These are phyloP conservation scores for Chydorus sphaericus DNA, from an alignment of 2,888 invertebrate genomes.

Conservation along the genomic window DNA sequence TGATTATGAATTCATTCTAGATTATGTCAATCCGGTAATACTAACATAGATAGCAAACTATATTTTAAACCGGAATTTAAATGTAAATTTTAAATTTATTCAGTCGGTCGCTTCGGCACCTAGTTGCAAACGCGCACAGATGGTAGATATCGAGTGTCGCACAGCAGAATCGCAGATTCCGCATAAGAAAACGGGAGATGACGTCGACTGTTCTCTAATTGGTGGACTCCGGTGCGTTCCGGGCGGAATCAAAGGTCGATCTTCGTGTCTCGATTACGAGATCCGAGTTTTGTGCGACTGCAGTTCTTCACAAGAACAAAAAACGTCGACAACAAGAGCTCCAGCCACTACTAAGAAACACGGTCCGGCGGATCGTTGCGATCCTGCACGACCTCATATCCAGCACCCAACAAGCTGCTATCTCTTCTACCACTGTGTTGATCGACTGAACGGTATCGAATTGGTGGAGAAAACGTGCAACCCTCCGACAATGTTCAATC, in stretches of 20 bases:
- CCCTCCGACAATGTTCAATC: slow-evolving; percentile 48
- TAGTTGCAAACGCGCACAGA: slow-evolving; percentile 44
- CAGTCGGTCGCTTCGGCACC: slow-evolving; percentile 28
- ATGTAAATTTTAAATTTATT: slow-evolving; percentile 12
- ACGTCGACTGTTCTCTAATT: slow-evolving; percentile 59
- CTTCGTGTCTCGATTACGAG: slow-evolving; percentile 65
- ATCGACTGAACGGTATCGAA: slow-evolving; percentile 27
- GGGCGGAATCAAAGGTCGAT: slow-evolving; percentile 14
- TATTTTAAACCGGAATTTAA: not conserved
- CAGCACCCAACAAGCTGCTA: slow-evolving; percentile 49
- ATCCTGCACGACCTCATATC: slow-evolving; percentile 38
- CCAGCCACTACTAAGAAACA: not conserved
- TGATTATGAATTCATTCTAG: slow-evolving; percentile 45
- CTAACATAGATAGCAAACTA: not conserved
- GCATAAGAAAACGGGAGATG: slow-evolving; percentile 52
- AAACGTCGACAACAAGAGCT: not conserved
- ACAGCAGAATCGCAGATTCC: slow-evolving; percentile 45
- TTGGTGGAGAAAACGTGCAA: slow-evolving; percentile 50
- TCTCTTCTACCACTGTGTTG: slow-evolving; percentile 50
- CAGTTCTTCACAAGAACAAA: slow-evolving; percentile 20
- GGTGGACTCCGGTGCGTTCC: slow-evolving; percentile 49
- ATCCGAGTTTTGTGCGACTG: slow-evolving; percentile 59
- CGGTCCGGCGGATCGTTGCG: slow-evolving; percentile 26
- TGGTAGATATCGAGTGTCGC: slow-evolving; percentile 60
- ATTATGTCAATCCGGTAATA: slow-evolving; percentile 13